These are phyloP conservation scores for Pyrocephalus nanus DNA, from an alignment of 2,797 vertebrate species.

Conservation along the genomic window DNA sequence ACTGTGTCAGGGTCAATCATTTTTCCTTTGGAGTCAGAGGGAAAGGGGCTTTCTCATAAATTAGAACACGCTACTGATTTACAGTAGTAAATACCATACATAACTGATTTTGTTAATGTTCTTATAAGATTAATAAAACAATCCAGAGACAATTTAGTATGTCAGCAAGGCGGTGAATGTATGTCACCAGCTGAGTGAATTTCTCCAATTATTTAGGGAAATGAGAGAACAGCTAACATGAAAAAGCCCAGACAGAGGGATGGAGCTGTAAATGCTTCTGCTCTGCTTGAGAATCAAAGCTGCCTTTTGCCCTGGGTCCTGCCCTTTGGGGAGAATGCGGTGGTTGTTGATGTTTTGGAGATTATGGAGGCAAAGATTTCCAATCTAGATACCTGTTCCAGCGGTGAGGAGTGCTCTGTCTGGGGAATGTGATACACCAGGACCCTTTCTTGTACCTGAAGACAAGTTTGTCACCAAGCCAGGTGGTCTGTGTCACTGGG, in stretches of 20 bases:
- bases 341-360: background rate
- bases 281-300: background rate
- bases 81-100: slow-evolving; percentile 3
- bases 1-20: slow-evolving; percentile 56
- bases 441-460: accelerated
- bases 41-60: slow-evolving; percentile 31
- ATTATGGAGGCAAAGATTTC: background rate
- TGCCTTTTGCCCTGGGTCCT: background rate
- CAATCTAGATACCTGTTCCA: background rate
- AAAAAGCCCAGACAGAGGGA: background rate
- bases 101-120: background rate
- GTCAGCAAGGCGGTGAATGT: background rate
- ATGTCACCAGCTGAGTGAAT: background rate
- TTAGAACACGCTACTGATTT: background rate
- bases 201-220: background rate
- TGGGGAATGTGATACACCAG: background rate
- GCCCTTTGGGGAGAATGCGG: background rate
- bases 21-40: slow-evolving; percentile 40
- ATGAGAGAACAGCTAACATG: background rate
- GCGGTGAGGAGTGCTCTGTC: background rate
- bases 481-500: background rate
- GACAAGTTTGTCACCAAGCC: background rate
- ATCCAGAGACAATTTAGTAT: background rate
- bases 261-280: background rate
- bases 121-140: slow-evolving; percentile 14